Base-by-base conservation (phyloP, 2,888 invertebrate genomes). In the Zygogramma bicolorata region DNA sequence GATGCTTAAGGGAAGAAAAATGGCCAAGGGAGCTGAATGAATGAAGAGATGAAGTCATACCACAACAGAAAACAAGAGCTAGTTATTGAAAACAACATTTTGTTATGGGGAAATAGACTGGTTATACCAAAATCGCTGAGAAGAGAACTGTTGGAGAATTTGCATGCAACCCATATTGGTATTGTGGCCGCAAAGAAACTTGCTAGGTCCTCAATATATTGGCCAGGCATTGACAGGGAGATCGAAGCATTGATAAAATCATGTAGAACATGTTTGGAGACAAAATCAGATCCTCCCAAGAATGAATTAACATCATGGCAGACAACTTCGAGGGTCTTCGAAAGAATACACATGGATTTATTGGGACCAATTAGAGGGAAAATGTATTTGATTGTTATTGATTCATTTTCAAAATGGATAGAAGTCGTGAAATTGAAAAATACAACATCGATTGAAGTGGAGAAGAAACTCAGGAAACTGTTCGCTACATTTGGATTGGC, bases 41-140 rank as follows among this genome's bases (percentile, higher is more conserved):
- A n/a, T n/a, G n/a, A n/a, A n/a, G n/a, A n/a, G n/a, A 25, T 46
- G 22, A 65, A 65, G 46, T 29, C 42, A 65, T 65, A 46, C n/a
- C 18, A 3, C 8, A 22, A 49, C 10, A 49, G 34, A 15, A 65
- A 27, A 65, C 31, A 49, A 18, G 27, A 65, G 3, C 3, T 57
- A 8, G 20, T 29, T 18, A 20, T 42, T 22, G 42, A 22, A 65
- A 42, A 65, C 18, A 29, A 29, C 18, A 18, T 42, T 27, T 3
- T 65, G 20, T 42, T 42, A 53, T 53, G 65, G 57, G 25, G 53
- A 22, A 20, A 65, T 13, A n/a, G 65, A 18, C 3, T 65, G 7
- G 22, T 65, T 5, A 63, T 42, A 5, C 25, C 46, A 38, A 63
- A 53, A 53, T 6, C 20, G n/a, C 29, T 65, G 22, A 4, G 49